Conservation (phyloP, 2,797 vertebrate genomes). For the Potorous gilbertii region DNA sequence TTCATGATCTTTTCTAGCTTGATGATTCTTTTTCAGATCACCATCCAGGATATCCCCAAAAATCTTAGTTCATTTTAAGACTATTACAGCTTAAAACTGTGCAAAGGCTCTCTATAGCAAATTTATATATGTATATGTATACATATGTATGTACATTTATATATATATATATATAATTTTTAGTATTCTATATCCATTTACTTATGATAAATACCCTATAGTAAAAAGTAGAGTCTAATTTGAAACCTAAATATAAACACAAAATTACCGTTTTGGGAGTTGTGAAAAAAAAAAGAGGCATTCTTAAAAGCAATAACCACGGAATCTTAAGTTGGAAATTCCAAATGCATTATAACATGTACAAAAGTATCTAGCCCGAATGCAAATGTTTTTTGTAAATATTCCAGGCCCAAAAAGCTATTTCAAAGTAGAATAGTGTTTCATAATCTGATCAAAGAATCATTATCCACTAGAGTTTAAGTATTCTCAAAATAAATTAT, state of each 20-base stretch:
- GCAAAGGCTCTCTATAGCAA: too few species aligned
- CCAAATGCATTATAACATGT: background rate
- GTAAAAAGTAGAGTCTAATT: background rate
- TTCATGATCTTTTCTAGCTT: background rate
- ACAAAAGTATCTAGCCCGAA: slow-evolving; percentile 7
- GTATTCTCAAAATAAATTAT: slow-evolving; percentile 25
- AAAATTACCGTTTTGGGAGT: background rate
- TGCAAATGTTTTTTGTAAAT: background rate
- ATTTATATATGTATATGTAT: too few species aligned
- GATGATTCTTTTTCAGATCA: background rate
- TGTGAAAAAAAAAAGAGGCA: background rate
- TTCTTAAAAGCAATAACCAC: background rate
- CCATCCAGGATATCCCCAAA: background rate
- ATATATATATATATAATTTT: too few species aligned
- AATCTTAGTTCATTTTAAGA: background rate
- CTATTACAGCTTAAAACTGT: background rate
- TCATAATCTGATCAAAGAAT: slow-evolving; percentile 8
- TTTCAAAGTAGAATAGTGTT: slow-evolving; percentile 30
- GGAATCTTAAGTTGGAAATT: slow-evolving; percentile 15
- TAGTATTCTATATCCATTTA: background rate
- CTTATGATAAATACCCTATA: background rate
- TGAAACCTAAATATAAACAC: background rate
- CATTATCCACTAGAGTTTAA: slow-evolving; percentile 1
- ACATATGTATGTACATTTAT: too few species aligned
- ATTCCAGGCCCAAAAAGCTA: background rate